phyloP scores from a whole-genome alignment of 2,113 vertebrate genomes.

The Neolamprologus cancellatus region DNA sequence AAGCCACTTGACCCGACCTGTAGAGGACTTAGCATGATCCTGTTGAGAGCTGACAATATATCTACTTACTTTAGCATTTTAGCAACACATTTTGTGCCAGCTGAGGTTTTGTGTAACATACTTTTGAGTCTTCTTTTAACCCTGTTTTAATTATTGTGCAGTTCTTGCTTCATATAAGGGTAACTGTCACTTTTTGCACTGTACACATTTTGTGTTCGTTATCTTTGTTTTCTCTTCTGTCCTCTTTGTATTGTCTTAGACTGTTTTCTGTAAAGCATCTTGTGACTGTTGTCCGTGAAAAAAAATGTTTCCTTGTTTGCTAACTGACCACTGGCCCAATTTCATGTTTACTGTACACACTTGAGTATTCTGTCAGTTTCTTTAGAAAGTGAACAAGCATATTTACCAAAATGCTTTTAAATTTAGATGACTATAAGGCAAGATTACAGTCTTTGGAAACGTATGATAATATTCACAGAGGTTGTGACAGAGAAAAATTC shows the following conservation, averaged over 20 bases:
- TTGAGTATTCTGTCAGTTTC: neutral
- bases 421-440: neutral
- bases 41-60: neutral
- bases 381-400: neutral
- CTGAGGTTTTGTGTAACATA: neutral
- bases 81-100: neutral
- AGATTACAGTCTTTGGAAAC: neutral
- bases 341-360: neutral
- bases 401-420: neutral
- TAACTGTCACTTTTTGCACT: neutral
- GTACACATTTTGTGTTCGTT: neutral
- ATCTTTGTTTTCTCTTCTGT: neutral
- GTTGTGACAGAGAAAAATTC: neutral
- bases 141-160: neutral
- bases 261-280: neutral
- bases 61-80: neutral
- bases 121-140: neutral
- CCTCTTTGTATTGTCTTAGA: neutral
- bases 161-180: neutral
- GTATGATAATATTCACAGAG: neutral
- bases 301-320: neutral
- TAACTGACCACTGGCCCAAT: neutral
- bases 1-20: neutral
- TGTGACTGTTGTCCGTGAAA: neutral
- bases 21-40: neutral